A percentile compares a stretch with the other conserved stretches of the same genome.
Evolutionary conservation across 2,888 invertebrate genomes (phyloP).

Genomic region (Pristionchus fissidentatus): DNA sequence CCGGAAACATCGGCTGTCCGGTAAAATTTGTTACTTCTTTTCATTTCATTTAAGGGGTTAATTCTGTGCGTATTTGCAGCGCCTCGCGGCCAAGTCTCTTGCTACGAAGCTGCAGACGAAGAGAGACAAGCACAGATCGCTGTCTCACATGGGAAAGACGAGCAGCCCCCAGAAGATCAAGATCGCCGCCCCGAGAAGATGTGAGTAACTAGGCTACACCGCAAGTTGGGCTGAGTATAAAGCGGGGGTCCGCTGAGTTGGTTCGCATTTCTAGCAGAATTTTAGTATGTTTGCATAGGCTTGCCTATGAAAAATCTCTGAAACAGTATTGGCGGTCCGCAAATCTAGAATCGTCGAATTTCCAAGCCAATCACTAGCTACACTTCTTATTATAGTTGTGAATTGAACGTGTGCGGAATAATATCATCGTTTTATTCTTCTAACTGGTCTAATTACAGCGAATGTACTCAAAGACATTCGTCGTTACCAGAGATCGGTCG

Average conservation of each 20-base stretch:
- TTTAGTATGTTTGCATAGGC: no score
- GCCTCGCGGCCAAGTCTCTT: neutral
- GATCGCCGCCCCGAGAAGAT: neutral
- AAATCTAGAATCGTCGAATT: neutral
- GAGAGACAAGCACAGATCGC: neutral
- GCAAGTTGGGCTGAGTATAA: no score
- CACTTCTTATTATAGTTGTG: no score
- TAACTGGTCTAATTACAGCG: neutral
- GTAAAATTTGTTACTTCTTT: neutral
- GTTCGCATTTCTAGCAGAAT: no score
- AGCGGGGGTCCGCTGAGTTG: no score
- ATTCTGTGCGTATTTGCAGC: neutral
- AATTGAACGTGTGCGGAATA: no score
- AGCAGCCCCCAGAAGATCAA: neutral
- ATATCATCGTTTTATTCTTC: no score
- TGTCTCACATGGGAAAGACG: neutral
- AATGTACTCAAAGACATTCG: conserved; percentile 22
- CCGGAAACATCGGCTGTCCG: neutral
- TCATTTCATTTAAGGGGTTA: neutral
- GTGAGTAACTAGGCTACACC: no score
- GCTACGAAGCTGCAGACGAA: neutral
- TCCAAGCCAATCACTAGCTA: neutral
- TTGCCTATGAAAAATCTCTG: no score
- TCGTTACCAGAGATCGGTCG: neutral
- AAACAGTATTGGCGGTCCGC: no score